These are phyloP conservation scores for Lipotes vexillifer DNA, from an alignment of 2,113 vertebrate genomes.

Conservation along the genomic window DNA sequence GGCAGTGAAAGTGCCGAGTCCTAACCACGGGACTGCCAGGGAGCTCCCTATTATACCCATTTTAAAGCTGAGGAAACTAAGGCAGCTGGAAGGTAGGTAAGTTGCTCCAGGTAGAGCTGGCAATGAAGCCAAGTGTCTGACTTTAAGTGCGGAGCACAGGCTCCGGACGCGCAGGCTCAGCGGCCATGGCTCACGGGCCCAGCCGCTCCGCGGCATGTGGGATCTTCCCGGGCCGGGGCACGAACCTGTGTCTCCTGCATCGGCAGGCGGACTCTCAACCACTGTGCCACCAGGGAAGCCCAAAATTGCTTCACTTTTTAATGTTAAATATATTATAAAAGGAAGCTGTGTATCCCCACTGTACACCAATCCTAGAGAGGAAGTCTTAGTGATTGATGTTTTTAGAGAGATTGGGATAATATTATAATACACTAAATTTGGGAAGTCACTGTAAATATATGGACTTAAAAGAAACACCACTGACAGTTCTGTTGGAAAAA, in stretches of 20 bases:
- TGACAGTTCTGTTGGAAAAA: not conserved
- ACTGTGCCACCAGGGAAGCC: no score
- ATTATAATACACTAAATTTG: not conserved
- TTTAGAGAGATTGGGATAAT: not conserved
- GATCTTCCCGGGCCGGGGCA: no score
- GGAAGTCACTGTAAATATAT: not conserved
- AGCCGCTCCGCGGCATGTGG: no score
- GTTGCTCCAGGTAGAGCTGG: not conserved
- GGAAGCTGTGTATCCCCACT: not conserved
- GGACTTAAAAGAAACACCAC: not conserved
- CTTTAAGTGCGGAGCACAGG: not conserved
- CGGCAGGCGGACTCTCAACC: no score
- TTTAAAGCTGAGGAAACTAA: not conserved
- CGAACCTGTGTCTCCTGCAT: no score
- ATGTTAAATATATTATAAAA: not conserved
- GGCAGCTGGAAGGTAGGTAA: not conserved
- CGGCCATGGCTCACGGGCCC: no score
- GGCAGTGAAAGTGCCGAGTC: no score
- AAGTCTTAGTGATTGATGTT: not conserved
- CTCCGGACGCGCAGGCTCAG: no score
- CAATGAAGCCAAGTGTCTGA: not conserved
- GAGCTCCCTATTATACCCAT: not conserved
- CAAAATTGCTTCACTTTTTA: not conserved
- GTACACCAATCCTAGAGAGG: not conserved
- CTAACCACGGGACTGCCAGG: no score